Evolutionary conservation across 2,797 vertebrate species (phyloP), one percentile per base, ranked within the genome.

Genomic region (Gallirallus australis): DNA sequence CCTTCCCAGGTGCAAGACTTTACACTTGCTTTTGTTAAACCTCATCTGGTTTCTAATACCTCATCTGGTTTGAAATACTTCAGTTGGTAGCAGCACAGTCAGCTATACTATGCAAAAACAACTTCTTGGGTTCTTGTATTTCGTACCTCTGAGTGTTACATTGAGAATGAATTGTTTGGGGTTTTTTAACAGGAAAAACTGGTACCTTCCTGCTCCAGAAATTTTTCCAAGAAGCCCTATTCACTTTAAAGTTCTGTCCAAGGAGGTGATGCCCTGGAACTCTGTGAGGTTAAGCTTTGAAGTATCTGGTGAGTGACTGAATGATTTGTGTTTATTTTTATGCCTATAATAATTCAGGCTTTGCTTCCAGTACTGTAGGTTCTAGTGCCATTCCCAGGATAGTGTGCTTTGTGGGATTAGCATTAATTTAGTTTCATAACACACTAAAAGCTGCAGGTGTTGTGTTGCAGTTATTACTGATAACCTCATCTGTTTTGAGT

Each of bases 121-220:
- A 6, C 4, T 60, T 64, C 20, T 40, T 63, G 13, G 13, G 23
- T 81, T 93, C 24, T 93, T 23, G 12, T 61, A 39, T 50, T 91
- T 56, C 27, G 30, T 73, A 59, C 5, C 15, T 82, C 4, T 21
- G 17, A 23, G 19, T 69, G 15, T 77, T 82, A 50, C 11, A 56
- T 2, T 68, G 65, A 86, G 25, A 53, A 21, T 57, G 81, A 73
- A 48, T 52, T 82, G 24, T 64, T 13, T 48, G 30, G 30, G 30
- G 77, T 86, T n/a, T 76, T 80, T 13, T 24, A 45, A 27, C 86
- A 99, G 99, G 97, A 99, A 99, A 97, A 99, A 98, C 97, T 99
- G 99, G 99, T 99, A 99, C 97, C 98, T 99, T 86, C 99, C 99
- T 31, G 99, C 98, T 40, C 95, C 98, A 45, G 97, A 98, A 75